These are phyloP conservation scores for Platycnemis pennipes DNA, from an alignment of 2,888 invertebrate genomes.

Conservation along the genomic window DNA sequence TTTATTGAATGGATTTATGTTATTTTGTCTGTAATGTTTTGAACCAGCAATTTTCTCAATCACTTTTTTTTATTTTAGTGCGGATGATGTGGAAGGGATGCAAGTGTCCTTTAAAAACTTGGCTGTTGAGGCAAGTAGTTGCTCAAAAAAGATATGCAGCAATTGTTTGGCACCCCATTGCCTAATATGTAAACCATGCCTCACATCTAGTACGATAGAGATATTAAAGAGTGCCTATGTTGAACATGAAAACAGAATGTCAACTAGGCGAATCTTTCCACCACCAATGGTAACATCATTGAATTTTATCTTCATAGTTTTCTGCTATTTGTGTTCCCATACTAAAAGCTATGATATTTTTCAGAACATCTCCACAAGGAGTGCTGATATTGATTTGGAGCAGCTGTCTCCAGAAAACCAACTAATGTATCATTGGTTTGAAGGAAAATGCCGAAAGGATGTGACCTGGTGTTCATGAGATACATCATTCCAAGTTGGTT, in stretches of 20 bases:
- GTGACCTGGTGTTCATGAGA: conserved; percentile 86
- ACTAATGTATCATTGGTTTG: conserved; percentile 91
- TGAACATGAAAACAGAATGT: conserved; percentile 90
- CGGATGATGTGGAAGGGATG: conserved; percentile 82
- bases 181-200: conserved; percentile 89
- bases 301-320: not conserved
- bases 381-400: conserved; percentile 77
- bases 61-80: not conserved
- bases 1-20: too few species aligned
- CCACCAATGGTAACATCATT: conserved; percentile 82
- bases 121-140: conserved; percentile 86
- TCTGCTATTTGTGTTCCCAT: not conserved
- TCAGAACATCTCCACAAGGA: conserved; percentile 77
- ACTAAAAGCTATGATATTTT: not conserved
- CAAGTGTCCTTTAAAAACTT: conserved; percentile 90
- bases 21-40: too few species aligned
- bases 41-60: too few species aligned
- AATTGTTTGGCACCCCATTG: conserved; percentile 87
- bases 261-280: conserved; percentile 91
- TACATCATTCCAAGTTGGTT: not conserved
- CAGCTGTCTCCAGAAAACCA: conserved; percentile 86
- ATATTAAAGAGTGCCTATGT: conserved; percentile 86
- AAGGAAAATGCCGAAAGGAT: conserved; percentile 92
- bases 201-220: conserved; percentile 82
- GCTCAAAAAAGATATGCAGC: conserved; percentile 81